phyloP scores from a whole-genome alignment of 2,888 invertebrate genomes.

The Pecten maximus region DNA sequence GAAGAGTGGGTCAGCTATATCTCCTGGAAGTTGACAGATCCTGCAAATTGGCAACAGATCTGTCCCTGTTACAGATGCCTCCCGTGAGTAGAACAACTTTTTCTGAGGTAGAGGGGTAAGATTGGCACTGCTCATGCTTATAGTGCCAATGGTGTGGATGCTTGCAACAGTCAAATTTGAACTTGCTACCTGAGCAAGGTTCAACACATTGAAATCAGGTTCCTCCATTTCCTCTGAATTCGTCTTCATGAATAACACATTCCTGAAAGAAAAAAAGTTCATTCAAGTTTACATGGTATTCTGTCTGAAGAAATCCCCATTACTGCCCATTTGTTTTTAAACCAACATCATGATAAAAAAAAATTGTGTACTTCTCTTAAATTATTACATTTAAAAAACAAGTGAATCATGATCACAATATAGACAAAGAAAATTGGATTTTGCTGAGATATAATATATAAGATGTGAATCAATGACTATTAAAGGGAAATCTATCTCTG shows the following conservation, averaged over 20 bases:
- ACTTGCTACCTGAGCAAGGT: slow-evolving; percentile 52
- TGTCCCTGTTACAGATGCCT: slow-evolving; percentile 60
- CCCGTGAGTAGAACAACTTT: slow-evolving; percentile 50
- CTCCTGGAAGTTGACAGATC: slow-evolving; percentile 84
- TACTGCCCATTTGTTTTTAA: too few relatives aligned
- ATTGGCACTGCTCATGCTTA: slow-evolving; percentile 54
- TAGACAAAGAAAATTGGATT: too few relatives aligned
- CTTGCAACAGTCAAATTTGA: slow-evolving; percentile 54
- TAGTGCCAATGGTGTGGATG: slow-evolving; percentile 50
- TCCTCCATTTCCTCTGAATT: slow-evolving; percentile 20
- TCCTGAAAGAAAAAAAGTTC: neutral
- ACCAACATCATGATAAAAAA: too few relatives aligned
- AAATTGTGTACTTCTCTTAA: too few relatives aligned
- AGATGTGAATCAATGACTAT: too few relatives aligned
- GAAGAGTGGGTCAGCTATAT: slow-evolving; percentile 81
- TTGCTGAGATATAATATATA: too few relatives aligned
- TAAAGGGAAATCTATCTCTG: too few relatives aligned
- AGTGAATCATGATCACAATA: too few relatives aligned
- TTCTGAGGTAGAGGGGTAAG: slow-evolving; percentile 64
- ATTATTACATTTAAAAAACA: too few relatives aligned
- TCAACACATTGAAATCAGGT: slow-evolving; percentile 31
- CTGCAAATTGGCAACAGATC: slow-evolving; percentile 82
- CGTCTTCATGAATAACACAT: slow-evolving; percentile 27
- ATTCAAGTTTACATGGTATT: neutral
- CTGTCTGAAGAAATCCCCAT: too few relatives aligned